Conservation (phyloP, 1,140 invertebrate species). For the Lepidurus couesii region DNA sequence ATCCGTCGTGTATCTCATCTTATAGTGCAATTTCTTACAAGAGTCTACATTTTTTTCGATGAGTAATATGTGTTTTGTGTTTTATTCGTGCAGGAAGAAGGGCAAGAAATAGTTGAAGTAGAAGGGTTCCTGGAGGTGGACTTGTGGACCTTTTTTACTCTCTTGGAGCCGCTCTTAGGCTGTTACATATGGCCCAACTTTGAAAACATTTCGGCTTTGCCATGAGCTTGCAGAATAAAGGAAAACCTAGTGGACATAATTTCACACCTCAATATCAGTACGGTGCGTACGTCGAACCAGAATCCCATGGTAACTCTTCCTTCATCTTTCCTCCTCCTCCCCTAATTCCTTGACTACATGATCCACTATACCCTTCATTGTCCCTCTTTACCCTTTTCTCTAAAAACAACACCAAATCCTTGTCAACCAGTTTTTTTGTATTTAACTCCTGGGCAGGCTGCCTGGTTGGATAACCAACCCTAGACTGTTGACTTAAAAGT, state of each 20-base stretch:
- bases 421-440: too few species aligned
- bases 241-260: slow-evolving; percentile 1
- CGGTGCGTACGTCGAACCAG: not conserved
- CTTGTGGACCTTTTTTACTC: not conserved
- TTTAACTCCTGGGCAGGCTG: too few species aligned
- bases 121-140: slow-evolving; percentile 3
- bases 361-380: not conserved
- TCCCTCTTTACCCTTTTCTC: not conserved
- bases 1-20: not conserved
- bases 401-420: too few species aligned
- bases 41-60: not conserved
- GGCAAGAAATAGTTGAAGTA: not conserved
- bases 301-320: not conserved
- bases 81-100: slow-evolving; percentile 2
- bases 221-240: slow-evolving; percentile 21
- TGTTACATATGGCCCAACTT: slow-evolving; percentile 15
- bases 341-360: not conserved
- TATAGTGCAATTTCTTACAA: not conserved
- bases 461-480: not conserved
- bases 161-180: not conserved
- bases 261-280: slow-evolving; percentile 12
- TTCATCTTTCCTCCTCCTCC: not conserved
- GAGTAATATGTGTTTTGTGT: slow-evolving; percentile 22
- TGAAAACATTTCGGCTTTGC: slow-evolving; percentile 10
- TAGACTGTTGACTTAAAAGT: not conserved